Base-by-base conservation (phyloP, 2,113 vertebrate species). In the Marcusenius ussheri region DNA sequence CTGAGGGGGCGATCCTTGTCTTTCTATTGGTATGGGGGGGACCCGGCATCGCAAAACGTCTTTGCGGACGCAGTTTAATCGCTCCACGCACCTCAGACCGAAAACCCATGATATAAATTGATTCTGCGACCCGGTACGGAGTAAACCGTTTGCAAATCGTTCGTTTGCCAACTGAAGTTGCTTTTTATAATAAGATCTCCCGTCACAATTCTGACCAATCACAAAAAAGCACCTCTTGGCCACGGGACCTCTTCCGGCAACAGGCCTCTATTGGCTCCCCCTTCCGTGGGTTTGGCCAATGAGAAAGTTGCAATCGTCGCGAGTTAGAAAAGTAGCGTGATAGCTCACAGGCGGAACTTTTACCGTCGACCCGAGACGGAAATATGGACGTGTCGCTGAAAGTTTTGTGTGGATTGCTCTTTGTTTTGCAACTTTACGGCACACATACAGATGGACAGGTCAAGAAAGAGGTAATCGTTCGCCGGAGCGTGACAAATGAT, bases 391-490 rank as follows among this genome's bases (percentile, higher is more conserved):
- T 96, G 95, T 93, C 91, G 87, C 39, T 19, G 1, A 95, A 95
- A 95, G 83, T 96, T 94, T 91, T 91, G 0, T 3, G 91, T 62
- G 89, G 89, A 21, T 0, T 93, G 8, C 84, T 95, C n/a, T 1
- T 94, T 17, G 1, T 94, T 24, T 3, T 93, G 0, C 0, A 90
- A 13, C 91, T 93, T 24, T 91, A 90, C 11, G 77, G 92, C 27
- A 93, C 91, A 1, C 89, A 56, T 0, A 70, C 92, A 0, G 92
- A 94, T 0, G 96, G 95, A 0, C 97, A 97, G 93, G 96, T 97
- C 94, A 96, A 96, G 70, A 97, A 97, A 87, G 97, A 98, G 96
- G 97, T 97, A 92, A 90, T 92, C 3, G 53, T 53, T 35, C 17
- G 2, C 3, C 77, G 49, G 19, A 42, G 7, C 19, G 47, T 11